Conservation (phyloP, 2,888 invertebrate species). For the Catocala sponsa region DNA sequence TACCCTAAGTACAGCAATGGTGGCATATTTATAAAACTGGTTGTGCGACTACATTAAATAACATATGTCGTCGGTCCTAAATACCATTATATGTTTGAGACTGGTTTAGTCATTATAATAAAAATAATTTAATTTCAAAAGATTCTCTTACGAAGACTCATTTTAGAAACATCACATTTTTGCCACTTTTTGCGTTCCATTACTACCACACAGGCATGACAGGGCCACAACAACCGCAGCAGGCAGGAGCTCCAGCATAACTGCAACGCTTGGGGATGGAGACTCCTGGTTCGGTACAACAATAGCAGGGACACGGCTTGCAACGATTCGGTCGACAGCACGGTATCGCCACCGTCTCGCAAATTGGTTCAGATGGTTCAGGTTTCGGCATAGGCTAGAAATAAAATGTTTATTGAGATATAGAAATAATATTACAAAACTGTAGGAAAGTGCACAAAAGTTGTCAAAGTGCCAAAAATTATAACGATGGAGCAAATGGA, state of each 20-base stretch:
- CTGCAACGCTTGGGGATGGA: constrained; percentile 79
- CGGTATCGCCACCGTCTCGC: constrained; percentile 81
- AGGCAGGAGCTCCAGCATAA: constrained; percentile 78
- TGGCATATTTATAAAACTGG: too few species aligned
- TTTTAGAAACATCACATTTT: not conserved
- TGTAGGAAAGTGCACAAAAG: constrained; percentile 26
- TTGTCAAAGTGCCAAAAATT: constrained; percentile 50
- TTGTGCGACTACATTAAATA: too few species aligned
- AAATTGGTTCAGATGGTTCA: constrained; percentile 61
- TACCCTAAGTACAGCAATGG: too few species aligned
- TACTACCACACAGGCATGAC: constrained; percentile 82
- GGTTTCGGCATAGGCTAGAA: constrained; percentile 43
- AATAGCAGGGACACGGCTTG: constrained; percentile 87
- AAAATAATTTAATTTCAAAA: too few species aligned
- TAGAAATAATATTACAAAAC: constrained; percentile 30
- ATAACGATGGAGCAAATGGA: constrained; percentile 27
- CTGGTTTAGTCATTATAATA: too few species aligned
- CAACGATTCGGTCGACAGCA: constrained; percentile 85
- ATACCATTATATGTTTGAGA: too few species aligned
- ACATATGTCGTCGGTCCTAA: too few species aligned
- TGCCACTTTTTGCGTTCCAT: constrained; percentile 22
- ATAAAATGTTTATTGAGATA: constrained; percentile 26
- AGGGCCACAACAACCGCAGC: constrained; percentile 73
- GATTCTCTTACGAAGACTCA: too few species aligned
- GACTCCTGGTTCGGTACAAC: constrained; percentile 76